Conservation (phyloP, 2,797 vertebrate genomes). For the Cuniculus paca region DNA sequence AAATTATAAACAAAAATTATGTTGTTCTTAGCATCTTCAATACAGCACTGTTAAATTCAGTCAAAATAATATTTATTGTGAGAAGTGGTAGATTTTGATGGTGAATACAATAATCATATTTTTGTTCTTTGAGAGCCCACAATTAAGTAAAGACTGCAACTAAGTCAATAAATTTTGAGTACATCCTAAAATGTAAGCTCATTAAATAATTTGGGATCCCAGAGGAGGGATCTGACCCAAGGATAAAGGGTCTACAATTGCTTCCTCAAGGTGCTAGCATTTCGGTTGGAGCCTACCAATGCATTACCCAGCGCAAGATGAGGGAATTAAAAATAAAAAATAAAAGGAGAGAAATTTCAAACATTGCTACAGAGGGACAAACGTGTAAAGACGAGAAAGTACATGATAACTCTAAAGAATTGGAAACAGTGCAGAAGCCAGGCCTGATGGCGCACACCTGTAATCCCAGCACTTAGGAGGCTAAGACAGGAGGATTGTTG, state of each 20-base stretch:
- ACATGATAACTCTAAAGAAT: neutral
- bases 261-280: neutral
- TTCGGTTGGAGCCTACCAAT: neutral
- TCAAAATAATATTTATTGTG: neutral
- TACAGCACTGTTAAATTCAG: neutral
- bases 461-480: no score
- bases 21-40: neutral
- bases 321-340: neutral
- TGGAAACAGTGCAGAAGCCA: neutral
- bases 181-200: neutral
- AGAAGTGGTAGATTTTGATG: neutral
- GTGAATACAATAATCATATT: neutral
- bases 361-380: neutral
- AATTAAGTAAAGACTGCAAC: neutral
- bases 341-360: neutral
- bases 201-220: no score
- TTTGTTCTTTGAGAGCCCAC: neutral
- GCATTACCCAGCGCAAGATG: neutral
- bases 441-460: no score
- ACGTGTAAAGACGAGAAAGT: neutral
- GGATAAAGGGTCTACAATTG: neutral
- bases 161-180: neutral
- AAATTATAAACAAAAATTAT: neutral
- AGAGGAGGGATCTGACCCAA: neutral
- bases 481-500: no score